Evolutionary conservation across 1,140 invertebrate species (phyloP).

Genomic region (Drosophila dunni): DNA sequence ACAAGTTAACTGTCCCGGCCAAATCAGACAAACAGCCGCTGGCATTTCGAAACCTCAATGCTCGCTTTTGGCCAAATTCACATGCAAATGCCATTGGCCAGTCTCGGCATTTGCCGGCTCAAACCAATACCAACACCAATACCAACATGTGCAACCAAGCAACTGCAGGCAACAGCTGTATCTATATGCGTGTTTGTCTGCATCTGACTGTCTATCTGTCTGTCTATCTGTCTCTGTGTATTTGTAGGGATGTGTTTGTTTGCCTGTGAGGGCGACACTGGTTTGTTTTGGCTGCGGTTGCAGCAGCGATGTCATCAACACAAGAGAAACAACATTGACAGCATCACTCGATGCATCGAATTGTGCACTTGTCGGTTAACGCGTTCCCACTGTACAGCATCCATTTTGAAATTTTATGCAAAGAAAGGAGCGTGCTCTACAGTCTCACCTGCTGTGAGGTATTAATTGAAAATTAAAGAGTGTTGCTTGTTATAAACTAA

Average conservation of each 20-base stretch:
- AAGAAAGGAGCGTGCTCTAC: neutral
- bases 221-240: constrained; percentile 11
- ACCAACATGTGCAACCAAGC: constrained; percentile 18
- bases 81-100: constrained; percentile 48
- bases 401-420: neutral
- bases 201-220: neutral
- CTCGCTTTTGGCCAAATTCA: constrained; percentile 35
- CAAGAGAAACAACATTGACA: constrained; percentile 42
- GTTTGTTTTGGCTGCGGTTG: constrained; percentile 74
- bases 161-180: constrained; percentile 5
- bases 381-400: constrained; percentile 10
- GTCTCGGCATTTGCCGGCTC: constrained; percentile 23
- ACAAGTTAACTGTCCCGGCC: constrained; percentile 52
- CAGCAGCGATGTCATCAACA: constrained; percentile 40
- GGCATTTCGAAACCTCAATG: constrained; percentile 47
- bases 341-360: constrained; percentile 31
- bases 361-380: constrained; percentile 21
- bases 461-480: no score
- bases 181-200: neutral
- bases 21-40: constrained; percentile 29
- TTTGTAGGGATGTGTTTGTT: neutral
- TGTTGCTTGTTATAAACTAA: no score
- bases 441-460: no score
- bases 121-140: constrained; percentile 33
- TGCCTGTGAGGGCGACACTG: constrained; percentile 29